Conservation (phyloP, 2,797 vertebrate species). For the Picus viridis region DNA sequence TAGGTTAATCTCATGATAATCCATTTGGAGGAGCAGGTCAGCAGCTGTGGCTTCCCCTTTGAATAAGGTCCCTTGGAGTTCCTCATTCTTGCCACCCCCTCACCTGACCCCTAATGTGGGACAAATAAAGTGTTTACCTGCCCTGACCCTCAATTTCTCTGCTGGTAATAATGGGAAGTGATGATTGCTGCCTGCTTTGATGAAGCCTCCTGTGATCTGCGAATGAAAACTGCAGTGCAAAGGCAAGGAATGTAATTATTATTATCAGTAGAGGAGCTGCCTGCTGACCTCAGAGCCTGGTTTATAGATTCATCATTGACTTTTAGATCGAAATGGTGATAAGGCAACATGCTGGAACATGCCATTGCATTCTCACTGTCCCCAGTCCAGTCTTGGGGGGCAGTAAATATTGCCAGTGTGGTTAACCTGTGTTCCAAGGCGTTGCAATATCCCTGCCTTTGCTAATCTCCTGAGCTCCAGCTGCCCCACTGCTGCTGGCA, state of each 20-base stretch:
- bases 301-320: constrained; percentile 47
- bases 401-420: neutral
- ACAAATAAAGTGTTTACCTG: neutral
- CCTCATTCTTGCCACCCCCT: neutral
- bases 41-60: neutral
- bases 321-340: neutral
- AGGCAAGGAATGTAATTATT: constrained; percentile 52
- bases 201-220: constrained; percentile 48
- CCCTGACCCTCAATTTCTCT: neutral
- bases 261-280: constrained; percentile 30
- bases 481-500: neutral
- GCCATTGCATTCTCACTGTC: neutral
- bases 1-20: neutral
- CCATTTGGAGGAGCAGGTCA: neutral
- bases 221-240: constrained; percentile 27
- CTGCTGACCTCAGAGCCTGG: constrained; percentile 12
- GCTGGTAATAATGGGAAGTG: constrained; percentile 19
- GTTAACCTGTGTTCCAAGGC: neutral
- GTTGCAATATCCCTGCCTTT: neutral
- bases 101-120: neutral
- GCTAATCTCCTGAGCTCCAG: neutral
- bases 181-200: constrained; percentile 42
- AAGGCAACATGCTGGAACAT: neutral
- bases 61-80: neutral
- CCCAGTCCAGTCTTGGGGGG: neutral